Evolutionary conservation across 2,113 vertebrate genomes (phyloP), one percentile per base, ranked within the genome.

Genomic region (Phalacrocorax pelagicus): DNA sequence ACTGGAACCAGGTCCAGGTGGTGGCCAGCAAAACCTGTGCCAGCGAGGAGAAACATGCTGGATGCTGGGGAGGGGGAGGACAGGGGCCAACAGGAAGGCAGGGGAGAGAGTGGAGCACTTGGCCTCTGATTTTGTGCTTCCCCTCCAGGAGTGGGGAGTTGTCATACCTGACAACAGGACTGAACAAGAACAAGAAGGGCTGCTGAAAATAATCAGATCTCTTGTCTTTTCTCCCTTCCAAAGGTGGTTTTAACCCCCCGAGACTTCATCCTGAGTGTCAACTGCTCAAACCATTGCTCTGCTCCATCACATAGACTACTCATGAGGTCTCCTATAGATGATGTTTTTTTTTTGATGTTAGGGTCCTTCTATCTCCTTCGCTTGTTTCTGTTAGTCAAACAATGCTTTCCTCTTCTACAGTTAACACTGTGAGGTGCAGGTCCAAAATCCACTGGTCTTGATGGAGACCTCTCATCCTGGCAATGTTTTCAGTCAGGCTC

Each of bases 51-150:
- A 88, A 88, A 72, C 17, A 30, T 1, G 1, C 22, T 86, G 81
- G 16, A 22, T 71, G 44, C 32, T 49, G 52, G 27, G 19, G 24
- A 83, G 26, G 11, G 15, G 18, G 40, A 73, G n/a, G 26, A 40
- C 23, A 72, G 29, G 22, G 88, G 17, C 11, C 24, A 66, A 15
- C 32, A 85, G 42, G 58, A 65, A 62, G 63, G 15, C 54, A 58
- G 30, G 8, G 27, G 34, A 44, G 65, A 21, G 62, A 70, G 38
- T 1, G 2, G n/a, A 70, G 30, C 2, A 1, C 20, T 1, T 38
- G 38, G 4, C 7, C 54, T 91, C 55, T 78, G 32, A 12, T 62
- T 70, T 80, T 62, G 15, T 66, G 24, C 44, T 71, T 83, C 51
- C 12, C 17, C 6, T 77, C 26, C 52, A 79, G 47, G 23, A 86